Evolutionary conservation across 2,797 vertebrate genomes (phyloP).

Genomic region (Orientallactaga sibirica): DNA sequence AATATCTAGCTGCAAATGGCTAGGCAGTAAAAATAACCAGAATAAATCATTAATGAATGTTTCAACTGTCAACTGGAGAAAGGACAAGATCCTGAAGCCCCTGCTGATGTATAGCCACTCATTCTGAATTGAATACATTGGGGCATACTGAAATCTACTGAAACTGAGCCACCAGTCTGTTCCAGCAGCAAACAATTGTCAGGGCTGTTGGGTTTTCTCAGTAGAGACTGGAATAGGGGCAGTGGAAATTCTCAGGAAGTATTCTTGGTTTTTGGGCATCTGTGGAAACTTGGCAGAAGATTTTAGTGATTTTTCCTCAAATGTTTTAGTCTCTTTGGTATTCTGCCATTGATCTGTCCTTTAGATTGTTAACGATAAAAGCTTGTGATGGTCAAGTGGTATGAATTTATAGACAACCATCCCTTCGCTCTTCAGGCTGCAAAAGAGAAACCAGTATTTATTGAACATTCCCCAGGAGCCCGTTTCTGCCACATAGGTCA

Average conservation of each 20-base stretch:
- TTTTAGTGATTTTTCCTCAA: background rate
- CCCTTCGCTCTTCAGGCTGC: background rate
- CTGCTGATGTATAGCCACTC: slow-evolving; percentile 4
- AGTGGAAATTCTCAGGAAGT: slow-evolving; percentile 37
- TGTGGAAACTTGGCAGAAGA: slow-evolving; percentile 47
- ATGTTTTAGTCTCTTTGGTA: slow-evolving; percentile 22
- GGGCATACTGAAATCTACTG: background rate
- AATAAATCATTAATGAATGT: slow-evolving; percentile 4
- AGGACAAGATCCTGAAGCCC: background rate
- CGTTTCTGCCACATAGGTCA: background rate
- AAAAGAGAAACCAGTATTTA: slow-evolving; percentile 2
- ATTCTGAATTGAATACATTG: background rate
- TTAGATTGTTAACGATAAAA: slow-evolving; percentile 43
- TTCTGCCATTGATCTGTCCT: slow-evolving; percentile 16
- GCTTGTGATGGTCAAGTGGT: background rate
- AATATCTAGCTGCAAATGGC: background rate
- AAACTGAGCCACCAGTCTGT: background rate
- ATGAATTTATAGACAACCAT: background rate
- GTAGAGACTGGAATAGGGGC: background rate
- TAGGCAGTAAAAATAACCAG: background rate
- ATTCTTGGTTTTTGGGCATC: slow-evolving; percentile 11
- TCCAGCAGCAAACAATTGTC: background rate
- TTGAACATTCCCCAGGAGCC: background rate
- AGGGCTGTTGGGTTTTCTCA: background rate
- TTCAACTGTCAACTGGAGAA: background rate